These are phyloP conservation scores for Acleris holmiana DNA, from an alignment of 2,888 invertebrate genomes.

Conservation along the genomic window DNA sequence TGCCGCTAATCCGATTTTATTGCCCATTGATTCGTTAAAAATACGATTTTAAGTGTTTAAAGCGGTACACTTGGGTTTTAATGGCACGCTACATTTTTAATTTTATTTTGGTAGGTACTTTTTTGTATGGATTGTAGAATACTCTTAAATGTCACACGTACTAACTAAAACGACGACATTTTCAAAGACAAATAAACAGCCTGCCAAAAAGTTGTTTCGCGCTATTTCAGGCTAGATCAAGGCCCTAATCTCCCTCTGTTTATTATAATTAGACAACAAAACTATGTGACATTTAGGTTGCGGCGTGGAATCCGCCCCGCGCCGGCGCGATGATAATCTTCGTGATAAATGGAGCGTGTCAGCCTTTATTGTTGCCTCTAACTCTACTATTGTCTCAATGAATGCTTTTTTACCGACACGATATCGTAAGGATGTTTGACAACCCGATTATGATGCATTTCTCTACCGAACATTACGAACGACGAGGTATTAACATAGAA, in stretches of 20 bases:
- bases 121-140: not conserved
- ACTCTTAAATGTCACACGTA: not conserved
- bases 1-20: constrained; percentile 20
- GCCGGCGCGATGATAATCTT: constrained; percentile 73
- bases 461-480: constrained; percentile 40
- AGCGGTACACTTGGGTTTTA: constrained; percentile 5
- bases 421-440: constrained; percentile 76
- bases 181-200: not conserved
- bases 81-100: not conserved
- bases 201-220: not conserved
- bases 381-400: constrained; percentile 83
- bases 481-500: not conserved
- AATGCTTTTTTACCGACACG: constrained; percentile 80
- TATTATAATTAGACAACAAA: constrained; percentile 34
- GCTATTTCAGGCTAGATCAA: not conserved
- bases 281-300: constrained; percentile 34
- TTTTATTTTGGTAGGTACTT: constrained; percentile 5
- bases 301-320: constrained; percentile 64
- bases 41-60: constrained; percentile 19
- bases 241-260: constrained; percentile 11
- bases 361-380: constrained; percentile 77
- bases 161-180: no score
- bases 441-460: constrained; percentile 73
- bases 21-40: constrained; percentile 16
- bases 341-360: constrained; percentile 81